Evolutionary conservation across 2,797 vertebrate genomes (phyloP).

Genomic region (Dicrostonyx torquatus): DNA sequence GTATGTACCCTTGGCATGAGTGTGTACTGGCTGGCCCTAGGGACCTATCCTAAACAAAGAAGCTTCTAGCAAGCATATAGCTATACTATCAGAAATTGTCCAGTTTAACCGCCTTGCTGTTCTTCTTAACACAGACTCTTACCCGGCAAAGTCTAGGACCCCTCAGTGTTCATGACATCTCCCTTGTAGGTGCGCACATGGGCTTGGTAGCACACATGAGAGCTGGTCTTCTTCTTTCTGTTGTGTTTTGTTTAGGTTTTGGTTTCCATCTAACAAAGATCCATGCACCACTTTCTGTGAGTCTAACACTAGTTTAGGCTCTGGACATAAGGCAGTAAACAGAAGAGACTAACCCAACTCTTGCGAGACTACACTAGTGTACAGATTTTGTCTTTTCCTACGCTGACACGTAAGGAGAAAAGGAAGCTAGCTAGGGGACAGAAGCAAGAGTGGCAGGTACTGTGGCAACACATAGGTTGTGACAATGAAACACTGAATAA

Average conservation of each 20-base stretch:
- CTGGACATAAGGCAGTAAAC: neutral
- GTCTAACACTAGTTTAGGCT: neutral
- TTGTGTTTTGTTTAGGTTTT: neutral
- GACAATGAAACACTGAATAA: neutral
- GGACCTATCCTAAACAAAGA: neutral
- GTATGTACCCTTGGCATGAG: too few relatives aligned
- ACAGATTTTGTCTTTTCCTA: neutral
- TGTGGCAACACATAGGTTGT: neutral
- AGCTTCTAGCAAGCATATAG: neutral
- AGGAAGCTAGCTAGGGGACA: neutral
- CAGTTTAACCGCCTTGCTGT: too few relatives aligned
- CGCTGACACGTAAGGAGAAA: neutral
- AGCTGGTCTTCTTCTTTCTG: neutral
- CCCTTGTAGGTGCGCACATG: too few relatives aligned
- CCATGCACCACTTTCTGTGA: neutral
- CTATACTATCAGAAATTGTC: neutral
- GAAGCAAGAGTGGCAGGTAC: neutral
- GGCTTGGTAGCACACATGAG: neutral
- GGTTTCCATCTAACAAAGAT: neutral
- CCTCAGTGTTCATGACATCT: neutral
- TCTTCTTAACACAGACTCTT: neutral
- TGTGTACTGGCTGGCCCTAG: neutral
- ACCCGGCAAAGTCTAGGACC: neutral
- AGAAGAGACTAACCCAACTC: neutral
- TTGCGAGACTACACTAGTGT: rapidly evolving